Conservation (phyloP, 2,113 vertebrate species). For the Larimichthys crocea region DNA sequence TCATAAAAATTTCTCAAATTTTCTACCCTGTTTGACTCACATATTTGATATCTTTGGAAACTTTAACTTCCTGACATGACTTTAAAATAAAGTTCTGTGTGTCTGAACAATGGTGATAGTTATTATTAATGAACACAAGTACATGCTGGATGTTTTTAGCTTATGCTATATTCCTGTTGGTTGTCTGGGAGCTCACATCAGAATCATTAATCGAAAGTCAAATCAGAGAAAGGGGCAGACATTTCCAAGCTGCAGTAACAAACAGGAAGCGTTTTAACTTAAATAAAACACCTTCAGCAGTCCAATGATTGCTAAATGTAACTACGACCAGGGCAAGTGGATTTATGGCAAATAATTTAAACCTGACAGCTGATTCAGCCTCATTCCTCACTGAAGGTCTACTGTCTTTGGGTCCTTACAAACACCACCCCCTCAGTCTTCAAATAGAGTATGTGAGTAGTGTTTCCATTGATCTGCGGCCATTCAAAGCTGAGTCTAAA, state of each 20-base stretch:
- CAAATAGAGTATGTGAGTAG: slow-evolving; percentile 50
- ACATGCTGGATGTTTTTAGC: neutral
- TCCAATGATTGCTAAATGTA: neutral
- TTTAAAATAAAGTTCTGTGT: neutral
- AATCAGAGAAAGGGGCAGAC: neutral
- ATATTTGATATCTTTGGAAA: neutral
- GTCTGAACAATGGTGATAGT: neutral
- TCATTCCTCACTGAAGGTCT: slow-evolving; percentile 41
- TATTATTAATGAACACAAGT: neutral
- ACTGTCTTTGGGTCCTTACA: slow-evolving; percentile 58
- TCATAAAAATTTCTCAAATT: neutral
- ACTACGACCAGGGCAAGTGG: neutral
- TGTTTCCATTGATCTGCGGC: slow-evolving; percentile 60
- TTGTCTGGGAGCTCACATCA: neutral
- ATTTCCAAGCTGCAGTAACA: neutral
- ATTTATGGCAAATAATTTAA: slow-evolving; percentile 17
- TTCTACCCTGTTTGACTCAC: neutral
- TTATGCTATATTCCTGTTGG: neutral
- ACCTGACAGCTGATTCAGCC: slow-evolving; percentile 40
- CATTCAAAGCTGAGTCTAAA: slow-evolving; percentile 51
- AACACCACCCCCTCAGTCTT: slow-evolving; percentile 57
- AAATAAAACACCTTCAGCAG: neutral
- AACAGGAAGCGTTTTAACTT: neutral
- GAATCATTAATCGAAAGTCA: neutral
- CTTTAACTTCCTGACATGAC: neutral